Conservation (phyloP, 2,888 invertebrate species). For the Carabus problematicus region DNA sequence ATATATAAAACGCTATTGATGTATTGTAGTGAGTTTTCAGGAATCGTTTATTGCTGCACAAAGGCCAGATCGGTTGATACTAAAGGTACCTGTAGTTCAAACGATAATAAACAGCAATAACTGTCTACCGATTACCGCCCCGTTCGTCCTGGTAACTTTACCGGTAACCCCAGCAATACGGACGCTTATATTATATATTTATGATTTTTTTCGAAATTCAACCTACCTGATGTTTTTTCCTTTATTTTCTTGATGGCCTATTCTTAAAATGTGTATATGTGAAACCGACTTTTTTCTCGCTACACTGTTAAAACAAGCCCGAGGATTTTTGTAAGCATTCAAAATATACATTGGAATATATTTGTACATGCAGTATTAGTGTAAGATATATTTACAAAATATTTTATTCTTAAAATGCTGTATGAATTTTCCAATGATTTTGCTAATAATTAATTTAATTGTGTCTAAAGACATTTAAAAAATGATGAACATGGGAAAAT, state of each 20-base stretch:
- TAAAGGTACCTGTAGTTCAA: conserved; percentile 28
- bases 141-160: conserved; percentile 51
- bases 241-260: conserved; percentile 34
- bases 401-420: no score
- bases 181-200: conserved; percentile 56
- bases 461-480: no score
- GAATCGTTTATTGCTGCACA: conserved; percentile 12
- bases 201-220: conserved; percentile 45
- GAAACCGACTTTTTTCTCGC: conserved; percentile 23
- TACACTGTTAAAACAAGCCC: conserved; percentile 21
- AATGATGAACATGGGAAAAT: no score
- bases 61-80: conserved; percentile 21
- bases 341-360: conserved; percentile 2
- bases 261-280: conserved; percentile 26
- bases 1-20: conserved; percentile 19
- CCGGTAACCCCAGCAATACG: conserved; percentile 53
- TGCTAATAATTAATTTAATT: conserved; percentile 1
- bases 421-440: not conserved
- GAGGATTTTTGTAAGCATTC: not conserved
- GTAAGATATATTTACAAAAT: not conserved
- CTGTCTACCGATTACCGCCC: conserved; percentile 51
- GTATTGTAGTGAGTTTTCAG: conserved; percentile 32
- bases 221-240: conserved; percentile 38
- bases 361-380: not conserved
- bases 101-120: conserved; percentile 54